A percentile compares a stretch with the other conserved stretches of the same genome.
These are phyloP conservation scores for Plutomurus gul DNA, from an alignment of 1,140 invertebrate genomes.

Conservation along the genomic window DNA sequence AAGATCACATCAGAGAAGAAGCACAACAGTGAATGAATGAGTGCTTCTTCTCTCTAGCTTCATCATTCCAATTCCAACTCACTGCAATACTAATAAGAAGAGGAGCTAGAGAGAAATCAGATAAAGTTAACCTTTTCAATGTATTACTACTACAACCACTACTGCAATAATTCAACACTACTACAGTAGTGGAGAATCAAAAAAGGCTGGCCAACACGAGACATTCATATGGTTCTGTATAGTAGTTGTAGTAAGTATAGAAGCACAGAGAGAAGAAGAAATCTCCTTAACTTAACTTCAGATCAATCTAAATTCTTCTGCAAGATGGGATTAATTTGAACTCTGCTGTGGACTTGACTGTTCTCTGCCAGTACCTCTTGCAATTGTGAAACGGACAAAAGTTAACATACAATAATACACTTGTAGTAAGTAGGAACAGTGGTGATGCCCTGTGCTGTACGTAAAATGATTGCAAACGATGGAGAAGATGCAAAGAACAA, in stretches of 20 bases:
- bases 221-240: too few relatives aligned
- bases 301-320: slow-evolving; percentile 1
- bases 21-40: slow-evolving; percentile 20
- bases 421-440: too few relatives aligned
- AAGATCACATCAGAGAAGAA: neutral
- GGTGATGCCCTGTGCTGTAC: too few relatives aligned
- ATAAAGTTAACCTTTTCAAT: neutral
- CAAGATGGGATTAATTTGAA: slow-evolving; percentile 28
- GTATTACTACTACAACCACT: neutral
- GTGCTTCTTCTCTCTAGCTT: slow-evolving; percentile 6
- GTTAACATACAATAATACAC: neutral
- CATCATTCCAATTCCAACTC: slow-evolving; percentile 17
- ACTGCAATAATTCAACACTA: neutral
- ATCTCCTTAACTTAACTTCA: slow-evolving; percentile 3
- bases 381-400: neutral
- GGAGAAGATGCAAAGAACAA: slow-evolving; percentile 4
- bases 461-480: neutral
- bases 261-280: neutral
- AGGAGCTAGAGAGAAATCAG: too few relatives aligned
- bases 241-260: too few relatives aligned
- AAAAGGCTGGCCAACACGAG: slow-evolving; percentile 7
- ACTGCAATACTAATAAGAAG: neutral
- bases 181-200: slow-evolving; percentile 1
- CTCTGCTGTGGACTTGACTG: neutral
- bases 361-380: neutral